phyloP scores from a whole-genome alignment of 92 coral and sea anemone genomes.

The Porites cylindrica region DNA sequence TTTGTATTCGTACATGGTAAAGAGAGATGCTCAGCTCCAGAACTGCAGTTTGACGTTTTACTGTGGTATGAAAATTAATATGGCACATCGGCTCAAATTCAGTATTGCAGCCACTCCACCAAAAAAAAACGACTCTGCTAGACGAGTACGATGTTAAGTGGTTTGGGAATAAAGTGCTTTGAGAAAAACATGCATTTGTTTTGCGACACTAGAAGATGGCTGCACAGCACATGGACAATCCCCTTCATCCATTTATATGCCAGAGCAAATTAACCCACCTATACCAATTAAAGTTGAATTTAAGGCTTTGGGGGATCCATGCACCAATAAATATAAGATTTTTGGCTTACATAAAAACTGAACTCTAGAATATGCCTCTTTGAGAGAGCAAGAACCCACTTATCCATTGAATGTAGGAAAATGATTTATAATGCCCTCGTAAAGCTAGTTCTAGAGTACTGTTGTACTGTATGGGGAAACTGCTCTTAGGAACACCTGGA shows the following conservation, averaged over 20 bases:
- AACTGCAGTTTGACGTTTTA: conserved; percentile 5
- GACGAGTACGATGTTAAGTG: not conserved
- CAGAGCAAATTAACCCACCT: not conserved
- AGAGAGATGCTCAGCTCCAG: conserved; percentile 1
- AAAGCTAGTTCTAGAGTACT: too few species aligned
- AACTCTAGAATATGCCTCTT: too few species aligned
- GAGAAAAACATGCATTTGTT: conserved; percentile 4
- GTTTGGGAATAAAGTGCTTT: not conserved
- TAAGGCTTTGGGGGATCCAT: too few species aligned
- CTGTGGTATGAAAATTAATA: not conserved
- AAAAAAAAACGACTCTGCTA: not conserved
- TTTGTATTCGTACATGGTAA: too few species aligned
- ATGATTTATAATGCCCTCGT: too few species aligned
- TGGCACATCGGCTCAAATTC: not conserved
- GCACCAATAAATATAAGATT: too few species aligned
- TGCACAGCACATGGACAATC: conserved; percentile 6
- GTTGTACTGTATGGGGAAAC: too few species aligned
- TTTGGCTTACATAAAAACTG: too few species aligned
- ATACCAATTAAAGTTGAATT: too few species aligned
- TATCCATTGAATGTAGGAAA: too few species aligned
- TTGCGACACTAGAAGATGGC: not conserved
- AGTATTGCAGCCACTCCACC: conserved; percentile 5
- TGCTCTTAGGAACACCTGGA: too few species aligned
- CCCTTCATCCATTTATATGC: conserved; percentile 11
- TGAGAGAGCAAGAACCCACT: too few species aligned